Evolutionary conservation across 2,797 vertebrate genomes (phyloP).

Genomic region (Myotis vivesi): DNA sequence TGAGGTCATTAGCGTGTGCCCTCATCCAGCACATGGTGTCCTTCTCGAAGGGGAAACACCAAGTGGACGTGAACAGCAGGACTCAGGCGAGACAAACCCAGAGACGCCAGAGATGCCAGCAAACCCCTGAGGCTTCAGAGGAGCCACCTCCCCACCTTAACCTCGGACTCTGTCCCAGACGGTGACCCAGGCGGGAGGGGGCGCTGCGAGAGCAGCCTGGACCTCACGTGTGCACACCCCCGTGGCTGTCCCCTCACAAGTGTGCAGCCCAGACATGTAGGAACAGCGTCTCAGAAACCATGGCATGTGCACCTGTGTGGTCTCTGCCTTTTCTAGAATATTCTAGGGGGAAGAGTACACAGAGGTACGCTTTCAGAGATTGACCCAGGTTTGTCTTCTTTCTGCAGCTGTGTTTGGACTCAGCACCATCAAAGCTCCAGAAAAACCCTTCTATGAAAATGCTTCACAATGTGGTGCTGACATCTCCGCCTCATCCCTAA

Average conservation of each 20-base stretch:
- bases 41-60: background rate
- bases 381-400: background rate
- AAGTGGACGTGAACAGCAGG: background rate
- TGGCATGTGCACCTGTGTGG: background rate
- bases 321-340: background rate
- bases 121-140: background rate
- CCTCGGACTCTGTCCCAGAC: background rate
- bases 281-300: background rate
- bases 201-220: too few relatives aligned
- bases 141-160: background rate
- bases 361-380: background rate
- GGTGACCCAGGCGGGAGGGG: too few relatives aligned
- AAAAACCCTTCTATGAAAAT: rapidly evolving
- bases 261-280: background rate
- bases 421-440: rapidly evolving
- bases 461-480: background rate
- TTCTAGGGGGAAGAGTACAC: background rate
- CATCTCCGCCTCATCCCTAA: too few relatives aligned
- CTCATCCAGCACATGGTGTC: background rate
- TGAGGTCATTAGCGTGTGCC: background rate
- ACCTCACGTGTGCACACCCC: too few relatives aligned
- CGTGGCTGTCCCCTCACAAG: too few relatives aligned
- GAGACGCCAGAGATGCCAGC: background rate
- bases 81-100: background rate
- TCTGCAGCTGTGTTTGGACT: background rate